phyloP scores from a whole-genome alignment of 1,140 invertebrate genomes.

The Lepidurus apus region DNA sequence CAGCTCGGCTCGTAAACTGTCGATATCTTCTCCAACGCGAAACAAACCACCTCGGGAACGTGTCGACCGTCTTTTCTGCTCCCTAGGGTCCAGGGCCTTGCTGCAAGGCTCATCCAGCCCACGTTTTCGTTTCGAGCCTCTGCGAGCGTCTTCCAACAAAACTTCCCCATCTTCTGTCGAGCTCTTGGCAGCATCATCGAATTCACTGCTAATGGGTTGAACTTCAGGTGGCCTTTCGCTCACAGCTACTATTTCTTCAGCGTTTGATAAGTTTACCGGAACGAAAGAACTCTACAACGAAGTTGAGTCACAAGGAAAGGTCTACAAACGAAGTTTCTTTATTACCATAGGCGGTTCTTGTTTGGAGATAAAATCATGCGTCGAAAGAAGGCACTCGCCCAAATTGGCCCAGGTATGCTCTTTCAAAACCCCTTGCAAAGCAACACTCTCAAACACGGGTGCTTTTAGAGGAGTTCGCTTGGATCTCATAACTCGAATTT shows the following conservation, averaged over 20 bases:
- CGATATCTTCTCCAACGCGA: slow-evolving; percentile 53
- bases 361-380: slow-evolving; percentile 57
- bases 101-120: not conserved
- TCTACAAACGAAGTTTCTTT: slow-evolving; percentile 30
- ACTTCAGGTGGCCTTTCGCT: slow-evolving; percentile 30
- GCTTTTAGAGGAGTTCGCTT: slow-evolving; percentile 53
- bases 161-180: slow-evolving; percentile 24
- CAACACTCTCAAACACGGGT: slow-evolving; percentile 51
- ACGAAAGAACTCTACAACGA: slow-evolving; percentile 42
- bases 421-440: slow-evolving; percentile 54
- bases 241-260: slow-evolving; percentile 42
- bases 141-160: slow-evolving; percentile 22
- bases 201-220: not conserved
- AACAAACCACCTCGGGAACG: slow-evolving; percentile 51
- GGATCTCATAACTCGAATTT: slow-evolving; percentile 57
- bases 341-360: slow-evolving; percentile 41
- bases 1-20: slow-evolving; percentile 57
- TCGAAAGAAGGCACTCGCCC: slow-evolving; percentile 58
- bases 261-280: slow-evolving; percentile 45
- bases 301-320: slow-evolving; percentile 33
- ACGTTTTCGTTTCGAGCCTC: slow-evolving; percentile 23
- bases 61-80: slow-evolving; percentile 62
- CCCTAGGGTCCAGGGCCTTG: slow-evolving; percentile 44
- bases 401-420: slow-evolving; percentile 60
- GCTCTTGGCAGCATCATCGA: not conserved